Base-by-base conservation (phyloP, 2,888 invertebrate genomes). In the Scelioninae gen. 1 region DNA sequence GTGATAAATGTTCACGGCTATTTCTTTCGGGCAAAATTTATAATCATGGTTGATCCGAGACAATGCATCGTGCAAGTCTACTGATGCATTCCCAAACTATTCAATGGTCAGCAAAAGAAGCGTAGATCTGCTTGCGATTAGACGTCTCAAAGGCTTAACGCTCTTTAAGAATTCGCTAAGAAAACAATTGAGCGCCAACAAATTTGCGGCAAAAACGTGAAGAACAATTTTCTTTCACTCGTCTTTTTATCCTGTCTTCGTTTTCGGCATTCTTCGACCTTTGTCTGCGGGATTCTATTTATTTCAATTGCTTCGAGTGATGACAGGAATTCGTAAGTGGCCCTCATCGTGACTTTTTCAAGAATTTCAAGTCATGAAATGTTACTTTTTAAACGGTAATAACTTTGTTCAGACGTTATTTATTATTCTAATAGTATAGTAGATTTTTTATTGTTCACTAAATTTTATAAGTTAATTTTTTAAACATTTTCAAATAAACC, bases 51-150 rank as follows among this genome's bases (percentile, higher is more conserved):
- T 49, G 55, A 62, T 31, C 43, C 31, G 40, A 49, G 38, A 63
- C 62, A 74, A 45, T 49, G 60, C 58, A 13, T n/a, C 10, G 34
- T 45, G 55, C 23, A 23, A 47, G 38, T 55, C 15, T 29, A 15
- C 63, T 45, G 74, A 63, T 47, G 63, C 74, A 62, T 74, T 74
- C 74, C 55, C 63, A 45, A 74, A 63, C 58, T 31, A 43, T 60
- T 62, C 63, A 74, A 74, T 74, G 63, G 45, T 23, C 31, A 16
- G 11, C 15, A 43, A 29, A 74, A 55, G 51, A 74, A 63, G 43
- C 62, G 62, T 55, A 63, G 53, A 63, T 74, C 62, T 31, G 43
- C 53, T 51, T 43, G 16, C 53, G 74, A 74, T 63, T 74, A 74
- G 58, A 63, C 53, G 45, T 60, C 38, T 62, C 53, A 32, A 60